phyloP scores from a whole-genome alignment of 2,888 invertebrate genomes.

The Rhopalosiphum nymphaeae region DNA sequence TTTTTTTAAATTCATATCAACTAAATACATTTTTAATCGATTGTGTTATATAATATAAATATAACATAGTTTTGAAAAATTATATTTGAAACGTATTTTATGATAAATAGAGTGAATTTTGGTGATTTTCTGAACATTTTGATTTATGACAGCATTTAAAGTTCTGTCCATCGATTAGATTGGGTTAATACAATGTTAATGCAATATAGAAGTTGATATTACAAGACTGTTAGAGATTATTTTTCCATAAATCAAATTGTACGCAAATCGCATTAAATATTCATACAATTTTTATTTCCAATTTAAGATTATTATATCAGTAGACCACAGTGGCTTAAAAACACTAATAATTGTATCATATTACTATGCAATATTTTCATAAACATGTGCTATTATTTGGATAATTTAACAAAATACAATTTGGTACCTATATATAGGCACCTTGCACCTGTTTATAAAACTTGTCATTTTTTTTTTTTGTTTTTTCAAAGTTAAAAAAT shows the following conservation, averaged over 20 bases:
- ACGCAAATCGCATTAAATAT: neutral
- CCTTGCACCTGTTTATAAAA: neutral
- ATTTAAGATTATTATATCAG: neutral
- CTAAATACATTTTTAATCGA: neutral
- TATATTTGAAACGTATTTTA: neutral
- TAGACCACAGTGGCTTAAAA: neutral
- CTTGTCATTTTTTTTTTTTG: neutral
- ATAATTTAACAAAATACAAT: neutral
- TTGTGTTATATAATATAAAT: neutral
- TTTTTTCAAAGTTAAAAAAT: neutral
- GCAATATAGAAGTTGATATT: neutral
- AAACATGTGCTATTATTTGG: neutral
- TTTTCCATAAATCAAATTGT: neutral
- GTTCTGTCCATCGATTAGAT: neutral
- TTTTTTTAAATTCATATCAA: neutral
- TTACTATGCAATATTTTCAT: neutral
- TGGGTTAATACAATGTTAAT: neutral
- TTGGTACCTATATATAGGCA: neutral
- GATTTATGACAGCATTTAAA: neutral
- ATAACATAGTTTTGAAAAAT: neutral
- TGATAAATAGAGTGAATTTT: neutral
- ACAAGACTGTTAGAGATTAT: neutral
- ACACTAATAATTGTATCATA: neutral
- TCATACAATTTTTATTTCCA: neutral
- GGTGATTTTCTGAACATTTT: neutral